Conservation (phyloP, 2,113 vertebrate species). For the Enhydra lutris region DNA sequence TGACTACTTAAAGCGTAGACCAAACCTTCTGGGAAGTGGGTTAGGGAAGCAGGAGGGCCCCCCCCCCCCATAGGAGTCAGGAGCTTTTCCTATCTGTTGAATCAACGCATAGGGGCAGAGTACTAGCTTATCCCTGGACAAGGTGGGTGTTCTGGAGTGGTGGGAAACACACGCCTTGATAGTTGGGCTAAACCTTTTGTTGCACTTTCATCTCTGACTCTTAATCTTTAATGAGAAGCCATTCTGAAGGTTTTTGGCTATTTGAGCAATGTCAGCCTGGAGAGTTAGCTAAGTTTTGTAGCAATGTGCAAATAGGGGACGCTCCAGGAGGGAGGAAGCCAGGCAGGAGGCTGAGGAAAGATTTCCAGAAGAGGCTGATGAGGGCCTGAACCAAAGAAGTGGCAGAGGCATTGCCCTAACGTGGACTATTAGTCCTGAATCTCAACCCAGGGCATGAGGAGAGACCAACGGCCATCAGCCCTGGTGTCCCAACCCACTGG, state of each 20-base stretch:
- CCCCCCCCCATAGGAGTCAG: not conserved
- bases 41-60: not conserved
- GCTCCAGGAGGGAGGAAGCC: not conserved
- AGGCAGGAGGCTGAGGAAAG: not conserved
- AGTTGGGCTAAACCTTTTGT: not conserved
- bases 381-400: not conserved
- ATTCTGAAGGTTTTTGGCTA: not conserved
- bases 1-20: too few species aligned
- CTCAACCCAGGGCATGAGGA: accelerated
- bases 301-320: not conserved
- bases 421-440: not conserved
- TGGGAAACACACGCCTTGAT: not conserved
- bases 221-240: not conserved
- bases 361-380: not conserved
- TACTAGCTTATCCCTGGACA: not conserved
- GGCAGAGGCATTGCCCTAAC: not conserved
- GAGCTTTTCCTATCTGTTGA: not conserved
- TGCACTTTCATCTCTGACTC: not conserved
- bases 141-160: too few species aligned
- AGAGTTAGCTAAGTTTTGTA: not conserved
- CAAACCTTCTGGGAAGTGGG: not conserved
- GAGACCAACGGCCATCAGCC: accelerated
- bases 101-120: not conserved
- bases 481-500: accelerated
- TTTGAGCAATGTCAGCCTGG: not conserved